These are phyloP conservation scores for Cheilosia impressa DNA, from an alignment of 2,888 invertebrate species.

Conservation along the genomic window DNA sequence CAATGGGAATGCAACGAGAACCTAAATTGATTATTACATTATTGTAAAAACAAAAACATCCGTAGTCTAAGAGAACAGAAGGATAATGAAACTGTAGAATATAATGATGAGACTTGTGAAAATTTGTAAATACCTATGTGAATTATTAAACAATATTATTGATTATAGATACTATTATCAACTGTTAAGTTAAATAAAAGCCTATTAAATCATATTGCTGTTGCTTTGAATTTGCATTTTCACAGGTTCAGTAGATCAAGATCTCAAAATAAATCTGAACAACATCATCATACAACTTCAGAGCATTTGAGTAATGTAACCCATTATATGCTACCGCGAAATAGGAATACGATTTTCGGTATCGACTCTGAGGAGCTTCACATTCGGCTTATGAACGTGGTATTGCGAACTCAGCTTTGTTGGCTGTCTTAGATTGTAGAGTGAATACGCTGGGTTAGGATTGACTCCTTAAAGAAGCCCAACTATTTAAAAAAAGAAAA, in stretches of 20 bases:
- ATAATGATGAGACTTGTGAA: slow-evolving; percentile 59
- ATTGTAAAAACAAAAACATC: slow-evolving; percentile 19
- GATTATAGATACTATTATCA: slow-evolving; percentile 66
- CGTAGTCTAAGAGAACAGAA: slow-evolving; percentile 4
- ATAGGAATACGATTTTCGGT: background rate
- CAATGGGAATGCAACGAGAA: slow-evolving; percentile 1
- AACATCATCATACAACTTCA: too few species aligned
- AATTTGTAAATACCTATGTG: slow-evolving; percentile 72
- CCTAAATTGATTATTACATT: slow-evolving; percentile 13
- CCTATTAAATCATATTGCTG: slow-evolving; percentile 42
- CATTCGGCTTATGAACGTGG: too few species aligned
- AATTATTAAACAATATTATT: slow-evolving; percentile 65
- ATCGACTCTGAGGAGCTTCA: background rate
- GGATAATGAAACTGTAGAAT: slow-evolving; percentile 44
- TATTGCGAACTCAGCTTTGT: too few species aligned
- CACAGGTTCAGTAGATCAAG: background rate
- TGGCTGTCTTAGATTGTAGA: too few species aligned
- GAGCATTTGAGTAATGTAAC: too few species aligned
- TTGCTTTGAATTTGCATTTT: background rate
- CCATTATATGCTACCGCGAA: too few species aligned
- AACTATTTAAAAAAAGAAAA: too few species aligned
- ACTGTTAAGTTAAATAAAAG: slow-evolving; percentile 74
- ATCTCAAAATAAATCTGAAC: too few species aligned
- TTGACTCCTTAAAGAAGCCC: too few species aligned
- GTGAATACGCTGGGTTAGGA: too few species aligned